Percentiles rank a stretch among this genome's conserved stretches.
Evolutionary conservation across 2,888 invertebrate genomes (phyloP).

Genomic region (Brachylomia viminalis): DNA sequence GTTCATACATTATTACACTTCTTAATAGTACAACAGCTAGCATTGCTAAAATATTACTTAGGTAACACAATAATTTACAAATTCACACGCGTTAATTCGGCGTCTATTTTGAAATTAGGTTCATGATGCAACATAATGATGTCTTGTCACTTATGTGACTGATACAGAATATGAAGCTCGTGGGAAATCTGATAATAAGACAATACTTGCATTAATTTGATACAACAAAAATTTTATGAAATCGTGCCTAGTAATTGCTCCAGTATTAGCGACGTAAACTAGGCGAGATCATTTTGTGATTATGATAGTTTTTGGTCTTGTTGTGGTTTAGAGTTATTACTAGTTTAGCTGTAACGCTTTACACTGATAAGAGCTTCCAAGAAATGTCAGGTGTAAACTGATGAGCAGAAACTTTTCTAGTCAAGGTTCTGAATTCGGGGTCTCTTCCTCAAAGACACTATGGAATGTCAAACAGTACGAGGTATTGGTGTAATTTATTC

Average conservation of each 20-base stretch:
- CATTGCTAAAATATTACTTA: constrained; percentile 39
- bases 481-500: not conserved
- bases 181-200: constrained; percentile 60
- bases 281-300: constrained; percentile 25
- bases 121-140: constrained; percentile 43
- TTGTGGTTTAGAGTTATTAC: not conserved
- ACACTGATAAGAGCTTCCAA: not conserved
- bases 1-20: constrained; percentile 18
- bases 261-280: constrained; percentile 22
- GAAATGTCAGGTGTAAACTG: not conserved
- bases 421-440: too few species aligned
- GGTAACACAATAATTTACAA: constrained; percentile 57
- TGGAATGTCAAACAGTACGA: not conserved
- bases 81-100: constrained; percentile 62
- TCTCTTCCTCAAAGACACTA: not conserved
- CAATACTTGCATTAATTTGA: constrained; percentile 54
- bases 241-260: constrained; percentile 51
- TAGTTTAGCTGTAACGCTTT: constrained; percentile 4
- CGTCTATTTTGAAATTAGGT: constrained; percentile 60
- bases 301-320: constrained; percentile 37
- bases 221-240: constrained; percentile 56
- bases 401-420: not conserved
- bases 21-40: constrained; percentile 14
- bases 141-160: constrained; percentile 56
- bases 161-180: constrained; percentile 52